These are phyloP conservation scores for Pterocles gutturalis DNA, from an alignment of 2,113 vertebrate species.

Conservation along the genomic window DNA sequence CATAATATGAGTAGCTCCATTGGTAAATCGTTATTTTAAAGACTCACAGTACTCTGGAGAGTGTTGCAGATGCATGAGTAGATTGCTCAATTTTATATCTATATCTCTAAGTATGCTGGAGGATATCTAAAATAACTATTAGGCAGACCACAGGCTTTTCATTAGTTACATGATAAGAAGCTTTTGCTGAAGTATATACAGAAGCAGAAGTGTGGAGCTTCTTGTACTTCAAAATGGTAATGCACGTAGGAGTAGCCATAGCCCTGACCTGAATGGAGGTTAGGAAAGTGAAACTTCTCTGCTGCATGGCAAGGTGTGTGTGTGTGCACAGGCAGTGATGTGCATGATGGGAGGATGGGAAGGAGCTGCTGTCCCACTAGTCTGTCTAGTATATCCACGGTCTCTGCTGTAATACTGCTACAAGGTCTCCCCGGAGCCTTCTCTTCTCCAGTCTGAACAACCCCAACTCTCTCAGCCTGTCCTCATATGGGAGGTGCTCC, in stretches of 20 bases:
- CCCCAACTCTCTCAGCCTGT: too few relatives aligned
- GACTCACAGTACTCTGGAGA: background rate
- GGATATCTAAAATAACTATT: background rate
- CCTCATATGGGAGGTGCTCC: too few relatives aligned
- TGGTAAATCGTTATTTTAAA: background rate
- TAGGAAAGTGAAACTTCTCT: background rate
- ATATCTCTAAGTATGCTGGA: background rate
- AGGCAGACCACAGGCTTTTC: background rate
- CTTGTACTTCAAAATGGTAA: background rate
- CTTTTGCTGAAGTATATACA: rapidly evolving
- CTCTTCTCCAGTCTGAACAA: too few relatives aligned
- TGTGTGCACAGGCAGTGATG: background rate
- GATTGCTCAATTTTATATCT: background rate
- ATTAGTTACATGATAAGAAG: background rate
- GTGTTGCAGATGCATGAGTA: background rate
- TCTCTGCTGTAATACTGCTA: background rate
- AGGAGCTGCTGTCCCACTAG: background rate
- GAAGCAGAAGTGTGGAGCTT: background rate
- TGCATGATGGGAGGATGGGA: background rate
- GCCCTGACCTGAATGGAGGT: background rate
- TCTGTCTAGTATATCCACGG: rapidly evolving
- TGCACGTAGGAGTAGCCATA: background rate
- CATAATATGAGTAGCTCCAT: background rate
- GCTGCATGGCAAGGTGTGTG: rapidly evolving
- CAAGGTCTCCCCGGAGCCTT: too few relatives aligned